Percentiles rank a stretch among this genome's conserved stretches.
phyloP scores from a whole-genome alignment of 2,797 vertebrate species.

The Poeciliopsis turneri region DNA sequence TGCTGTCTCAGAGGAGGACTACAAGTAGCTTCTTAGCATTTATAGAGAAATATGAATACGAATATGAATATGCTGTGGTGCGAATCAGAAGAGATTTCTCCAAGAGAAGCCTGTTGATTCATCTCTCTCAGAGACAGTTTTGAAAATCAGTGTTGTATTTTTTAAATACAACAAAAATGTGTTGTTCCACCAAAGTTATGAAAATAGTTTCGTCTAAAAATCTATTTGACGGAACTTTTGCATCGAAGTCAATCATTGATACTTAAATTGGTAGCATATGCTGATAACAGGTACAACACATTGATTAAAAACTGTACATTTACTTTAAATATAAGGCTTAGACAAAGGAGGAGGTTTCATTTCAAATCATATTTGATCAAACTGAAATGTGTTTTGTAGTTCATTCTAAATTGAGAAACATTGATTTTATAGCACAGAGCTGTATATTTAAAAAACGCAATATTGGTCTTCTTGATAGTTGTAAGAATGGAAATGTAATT shows the following conservation, averaged over 20 bases:
- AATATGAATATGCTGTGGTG: neutral
- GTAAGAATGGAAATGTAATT: slow-evolving; percentile 9
- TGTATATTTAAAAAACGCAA: neutral
- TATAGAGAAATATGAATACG: neutral
- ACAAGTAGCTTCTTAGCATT: neutral
- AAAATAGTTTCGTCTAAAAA: neutral
- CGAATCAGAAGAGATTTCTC: neutral
- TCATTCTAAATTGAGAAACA: neutral
- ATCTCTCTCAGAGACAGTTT: neutral
- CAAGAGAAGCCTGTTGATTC: neutral
- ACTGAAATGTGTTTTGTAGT: neutral
- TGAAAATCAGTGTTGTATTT: neutral
- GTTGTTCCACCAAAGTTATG: neutral
- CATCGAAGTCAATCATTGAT: neutral
- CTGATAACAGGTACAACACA: neutral
- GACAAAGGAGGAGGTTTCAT: neutral
- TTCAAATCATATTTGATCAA: neutral
- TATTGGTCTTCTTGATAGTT: neutral
- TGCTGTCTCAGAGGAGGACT: neutral
- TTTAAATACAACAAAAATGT: neutral
- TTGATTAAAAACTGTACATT: neutral
- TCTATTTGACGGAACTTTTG: neutral
- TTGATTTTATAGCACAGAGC: neutral
- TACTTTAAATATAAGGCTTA: neutral
- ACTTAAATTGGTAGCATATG: neutral